Percentiles rank a stretch among this genome's conserved stretches.
phyloP scores from a whole-genome alignment of 2,888 invertebrate genomes.

The Xanthorhoe spadicearia region DNA sequence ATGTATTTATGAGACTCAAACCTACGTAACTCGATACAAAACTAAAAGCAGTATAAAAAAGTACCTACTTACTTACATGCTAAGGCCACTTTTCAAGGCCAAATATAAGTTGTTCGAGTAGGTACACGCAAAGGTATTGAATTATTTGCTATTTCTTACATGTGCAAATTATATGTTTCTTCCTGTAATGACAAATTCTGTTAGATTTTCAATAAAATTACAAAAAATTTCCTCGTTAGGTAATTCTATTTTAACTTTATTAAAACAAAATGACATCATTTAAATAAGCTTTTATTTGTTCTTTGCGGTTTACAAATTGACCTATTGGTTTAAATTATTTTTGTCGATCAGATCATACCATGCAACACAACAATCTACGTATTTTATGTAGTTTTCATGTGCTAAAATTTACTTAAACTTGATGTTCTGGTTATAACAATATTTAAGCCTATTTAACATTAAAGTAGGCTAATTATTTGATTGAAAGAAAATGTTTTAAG shows the following conservation, averaged over 20 bases:
- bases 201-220: constrained; percentile 7
- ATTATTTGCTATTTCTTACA: constrained; percentile 8
- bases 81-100: not conserved
- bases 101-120: not conserved
- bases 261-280: constrained; percentile 39
- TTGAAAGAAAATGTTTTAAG: not conserved
- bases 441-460: not conserved
- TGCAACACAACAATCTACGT: constrained; percentile 28
- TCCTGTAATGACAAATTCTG: constrained; percentile 6
- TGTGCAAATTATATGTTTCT: not conserved
- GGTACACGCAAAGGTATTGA: not conserved
- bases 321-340: constrained; percentile 40
- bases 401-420: constrained; percentile 9
- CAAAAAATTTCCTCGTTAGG: constrained; percentile 20
- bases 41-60: not conserved
- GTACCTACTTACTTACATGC: not conserved
- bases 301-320: constrained; percentile 36
- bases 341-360: constrained; percentile 24
- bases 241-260: not conserved
- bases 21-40: not conserved
- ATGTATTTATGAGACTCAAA: not conserved
- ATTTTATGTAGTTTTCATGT: constrained; percentile 4
- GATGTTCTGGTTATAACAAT: not conserved
- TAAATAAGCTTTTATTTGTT: constrained; percentile 29
- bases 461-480: not conserved